These are phyloP conservation scores for Stegostoma tigrinum DNA, from an alignment of 2,113 vertebrate species.

Conservation along the genomic window DNA sequence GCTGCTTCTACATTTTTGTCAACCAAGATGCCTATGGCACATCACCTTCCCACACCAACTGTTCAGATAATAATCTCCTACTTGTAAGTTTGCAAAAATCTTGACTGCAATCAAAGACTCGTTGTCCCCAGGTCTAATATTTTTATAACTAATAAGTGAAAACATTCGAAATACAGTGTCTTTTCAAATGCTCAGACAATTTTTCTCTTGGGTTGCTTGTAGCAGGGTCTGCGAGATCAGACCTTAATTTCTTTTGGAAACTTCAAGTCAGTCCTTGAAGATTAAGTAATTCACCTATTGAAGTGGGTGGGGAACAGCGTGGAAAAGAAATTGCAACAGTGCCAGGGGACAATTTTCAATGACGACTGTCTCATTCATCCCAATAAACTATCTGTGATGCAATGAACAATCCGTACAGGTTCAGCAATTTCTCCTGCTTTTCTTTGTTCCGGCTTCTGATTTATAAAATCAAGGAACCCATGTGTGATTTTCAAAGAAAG, in stretches of 20 bases:
- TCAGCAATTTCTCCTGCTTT: background rate
- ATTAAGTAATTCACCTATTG: background rate
- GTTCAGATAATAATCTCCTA: background rate
- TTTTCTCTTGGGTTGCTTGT: background rate
- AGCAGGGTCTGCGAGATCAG: background rate
- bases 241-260: background rate
- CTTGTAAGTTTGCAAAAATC: background rate
- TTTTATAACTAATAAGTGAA: background rate
- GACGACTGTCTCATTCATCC: background rate
- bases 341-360: background rate
- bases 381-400: background rate
- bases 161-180: background rate
- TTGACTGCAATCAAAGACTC: background rate
- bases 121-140: background rate
- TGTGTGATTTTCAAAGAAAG: background rate
- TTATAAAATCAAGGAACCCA: background rate
- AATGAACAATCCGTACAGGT: background rate
- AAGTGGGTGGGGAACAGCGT: background rate
- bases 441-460: background rate
- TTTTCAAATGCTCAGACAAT: background rate
- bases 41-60: background rate
- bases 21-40: background rate
- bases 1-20: background rate
- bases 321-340: background rate
- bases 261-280: background rate